Evolutionary conservation across 2,888 invertebrate genomes (phyloP).

Genomic region (Thysanoteuthis rhombus): DNA sequence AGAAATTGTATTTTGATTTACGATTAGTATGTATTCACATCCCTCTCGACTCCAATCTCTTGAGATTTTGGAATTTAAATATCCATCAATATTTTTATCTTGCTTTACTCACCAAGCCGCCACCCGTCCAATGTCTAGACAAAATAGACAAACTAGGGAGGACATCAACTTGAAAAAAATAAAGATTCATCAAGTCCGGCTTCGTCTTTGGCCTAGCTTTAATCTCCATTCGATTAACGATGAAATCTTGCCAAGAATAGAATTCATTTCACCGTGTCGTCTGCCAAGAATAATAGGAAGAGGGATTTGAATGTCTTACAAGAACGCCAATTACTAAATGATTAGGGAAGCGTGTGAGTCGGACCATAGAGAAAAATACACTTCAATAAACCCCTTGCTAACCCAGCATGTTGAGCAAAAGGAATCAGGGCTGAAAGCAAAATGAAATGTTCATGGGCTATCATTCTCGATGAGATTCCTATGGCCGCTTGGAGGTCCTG

Average conservation of each 20-base stretch:
- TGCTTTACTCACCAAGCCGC: background rate
- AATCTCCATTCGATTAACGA: background rate
- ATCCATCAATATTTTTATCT: background rate
- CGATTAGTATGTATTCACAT: background rate
- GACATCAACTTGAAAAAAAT: background rate
- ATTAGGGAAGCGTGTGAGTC: background rate
- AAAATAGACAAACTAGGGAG: background rate
- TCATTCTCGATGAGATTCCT: too few relatives aligned
- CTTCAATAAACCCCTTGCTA: background rate
- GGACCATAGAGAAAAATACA: background rate
- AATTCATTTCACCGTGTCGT: background rate
- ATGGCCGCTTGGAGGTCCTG: too few relatives aligned
- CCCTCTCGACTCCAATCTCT: background rate
- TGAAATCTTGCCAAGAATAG: background rate
- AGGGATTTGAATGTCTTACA: background rate
- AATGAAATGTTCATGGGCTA: too few relatives aligned
- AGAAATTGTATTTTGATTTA: background rate
- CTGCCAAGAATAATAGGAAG: background rate
- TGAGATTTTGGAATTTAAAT: background rate
- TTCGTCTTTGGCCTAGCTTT: background rate
- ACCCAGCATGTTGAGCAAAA: too few relatives aligned
- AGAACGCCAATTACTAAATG: background rate
- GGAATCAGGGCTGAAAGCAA: too few relatives aligned
- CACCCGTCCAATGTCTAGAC: background rate
- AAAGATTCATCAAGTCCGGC: background rate